phyloP scores from a whole-genome alignment of 2,888 invertebrate species.

The Mantis religiosa region DNA sequence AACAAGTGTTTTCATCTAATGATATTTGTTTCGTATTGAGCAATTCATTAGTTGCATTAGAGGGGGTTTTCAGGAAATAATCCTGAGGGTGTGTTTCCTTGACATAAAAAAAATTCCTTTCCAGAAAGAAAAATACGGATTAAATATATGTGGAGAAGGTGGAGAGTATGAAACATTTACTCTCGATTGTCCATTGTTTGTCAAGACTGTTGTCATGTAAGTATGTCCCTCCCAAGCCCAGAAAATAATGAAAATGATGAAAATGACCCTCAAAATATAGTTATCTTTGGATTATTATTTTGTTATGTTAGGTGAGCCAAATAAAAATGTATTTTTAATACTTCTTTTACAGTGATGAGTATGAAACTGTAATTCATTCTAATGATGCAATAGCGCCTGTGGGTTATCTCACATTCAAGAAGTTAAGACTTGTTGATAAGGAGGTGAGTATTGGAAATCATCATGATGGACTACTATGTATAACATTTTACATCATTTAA shows the following conservation, averaged over 20 bases:
- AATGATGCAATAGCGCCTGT: slow-evolving; percentile 92
- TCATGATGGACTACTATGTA: too few relatives aligned
- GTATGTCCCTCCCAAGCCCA: slow-evolving; percentile 43
- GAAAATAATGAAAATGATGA: neutral
- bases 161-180: slow-evolving; percentile 99
- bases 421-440: slow-evolving; percentile 72
- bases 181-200: slow-evolving; percentile 93
- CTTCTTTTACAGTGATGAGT: slow-evolving; percentile 65
- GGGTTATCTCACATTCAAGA: slow-evolving; percentile 84
- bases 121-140: slow-evolving; percentile 83
- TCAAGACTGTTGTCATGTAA: slow-evolving; percentile 84
- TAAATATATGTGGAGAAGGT: slow-evolving; percentile 96
- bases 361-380: slow-evolving; percentile 82
- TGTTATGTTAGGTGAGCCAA: neutral
- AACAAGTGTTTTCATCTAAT: neutral
- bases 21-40: slow-evolving; percentile 6
- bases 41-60: neutral
- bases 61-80: slow-evolving; percentile 10
- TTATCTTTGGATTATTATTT: slow-evolving; percentile 10
- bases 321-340: slow-evolving; percentile 25
- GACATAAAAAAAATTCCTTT: slow-evolving; percentile 38
- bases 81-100: slow-evolving; percentile 21
- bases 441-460: slow-evolving; percentile 40
- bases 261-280: neutral
- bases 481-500: too few relatives aligned